phyloP scores from a whole-genome alignment of 64 coral and sea anemone genomes.

The Pocillopora damicornis region DNA sequence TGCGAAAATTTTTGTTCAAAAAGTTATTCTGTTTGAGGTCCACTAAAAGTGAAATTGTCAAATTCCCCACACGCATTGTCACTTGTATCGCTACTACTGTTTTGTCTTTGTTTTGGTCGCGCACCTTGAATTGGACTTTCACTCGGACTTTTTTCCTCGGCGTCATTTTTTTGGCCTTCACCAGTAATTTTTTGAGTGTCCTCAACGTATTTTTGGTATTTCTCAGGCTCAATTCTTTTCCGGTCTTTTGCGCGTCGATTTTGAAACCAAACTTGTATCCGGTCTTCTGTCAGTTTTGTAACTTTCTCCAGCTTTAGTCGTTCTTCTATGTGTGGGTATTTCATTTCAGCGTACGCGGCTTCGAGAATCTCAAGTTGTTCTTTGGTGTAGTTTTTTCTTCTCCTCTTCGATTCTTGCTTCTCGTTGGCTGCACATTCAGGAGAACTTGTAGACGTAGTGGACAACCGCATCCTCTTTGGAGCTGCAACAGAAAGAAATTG shows the following conservation, averaged over 20 bases:
- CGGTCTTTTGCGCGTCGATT: conserved; percentile 64
- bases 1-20: no score
- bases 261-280: conserved; percentile 71
- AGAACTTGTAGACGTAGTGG: not conserved
- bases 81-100: not conserved
- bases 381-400: conserved; percentile 60
- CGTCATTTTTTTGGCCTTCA: not conserved
- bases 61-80: not conserved
- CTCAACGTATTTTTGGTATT: conserved; percentile 18
- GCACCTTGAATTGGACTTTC: not conserved
- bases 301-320: conserved; percentile 30
- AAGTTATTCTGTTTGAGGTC: not conserved
- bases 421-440: conserved; percentile 14
- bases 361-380: conserved; percentile 57
- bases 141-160: not conserved
- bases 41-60: not conserved
- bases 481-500: not conserved
- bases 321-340: conserved; percentile 62
- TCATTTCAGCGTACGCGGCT: conserved; percentile 27
- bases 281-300: conserved; percentile 36
- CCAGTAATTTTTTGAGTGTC: not conserved
- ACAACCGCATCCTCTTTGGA: conserved; percentile 18
- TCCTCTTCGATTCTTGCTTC: conserved; percentile 45
- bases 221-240: conserved; percentile 22
- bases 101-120: not conserved